Evolutionary conservation across 2,888 invertebrate species (phyloP), one percentile per base, ranked within the genome.

Genomic region (Itoplectis maculator): DNA sequence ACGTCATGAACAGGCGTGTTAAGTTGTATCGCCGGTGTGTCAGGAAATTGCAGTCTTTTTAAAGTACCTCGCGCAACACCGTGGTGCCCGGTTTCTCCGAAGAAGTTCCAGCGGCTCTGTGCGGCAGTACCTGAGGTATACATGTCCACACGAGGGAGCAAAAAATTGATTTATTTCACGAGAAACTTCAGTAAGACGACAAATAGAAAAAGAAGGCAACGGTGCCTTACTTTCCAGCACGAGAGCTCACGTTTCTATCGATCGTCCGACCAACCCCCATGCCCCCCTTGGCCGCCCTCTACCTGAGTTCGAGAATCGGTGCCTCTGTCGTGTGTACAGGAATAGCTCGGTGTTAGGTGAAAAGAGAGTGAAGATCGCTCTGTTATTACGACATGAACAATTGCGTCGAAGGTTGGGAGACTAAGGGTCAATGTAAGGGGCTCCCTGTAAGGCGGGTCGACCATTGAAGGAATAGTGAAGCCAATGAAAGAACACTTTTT

Each of bases 131-230:
- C 3, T 15, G 15, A 1, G 35, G n/a, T 6, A 0, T 37, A 59
- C 35, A 37, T 59, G 37, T 35, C 29, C 35, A 59, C 59, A n/a
- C 15, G 35, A 15, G 59, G 59, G 7, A 59, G 35, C 59, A 35
- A 59, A 35, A 35, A 59, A 59, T 59, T 59, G 37, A 59, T 59
- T 59, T 37, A 59, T 37, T 59, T 59, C 37, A n/a, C 37, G 15
- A 59, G 8, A 37, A 59, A 59, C 59, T 59, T 59, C 37, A 59
- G 35, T 35, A 15, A 59, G 37, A 59, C 35, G 59, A 37, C 59
- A 59, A n/a, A 15, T 59, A 59, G 59, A 59, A 59, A 56, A 59
- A 59, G 59, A 59, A 59, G 37, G 35, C 59, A 59, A 59, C 59
- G 15, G 59, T 59, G 59, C 13, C 59, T 59, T 59, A 59, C 35